These are phyloP conservation scores for Venturia canescens DNA, from an alignment of 1,140 invertebrate genomes.

Conservation along the genomic window DNA sequence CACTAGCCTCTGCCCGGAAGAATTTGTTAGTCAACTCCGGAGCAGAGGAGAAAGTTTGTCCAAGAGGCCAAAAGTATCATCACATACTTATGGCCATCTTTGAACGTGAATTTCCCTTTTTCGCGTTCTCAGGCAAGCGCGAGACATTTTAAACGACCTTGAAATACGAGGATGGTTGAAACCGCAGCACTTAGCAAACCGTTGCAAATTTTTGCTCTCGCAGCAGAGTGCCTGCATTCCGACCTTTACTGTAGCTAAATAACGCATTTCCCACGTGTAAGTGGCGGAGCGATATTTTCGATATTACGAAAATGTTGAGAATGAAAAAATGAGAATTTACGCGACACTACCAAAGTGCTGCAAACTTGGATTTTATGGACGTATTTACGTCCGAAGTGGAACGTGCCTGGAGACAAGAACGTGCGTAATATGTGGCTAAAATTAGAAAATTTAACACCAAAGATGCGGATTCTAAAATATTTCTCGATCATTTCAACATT, in stretches of 20 bases:
- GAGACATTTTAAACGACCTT: conserved; percentile 61
- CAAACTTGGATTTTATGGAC: background rate
- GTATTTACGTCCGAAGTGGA: background rate
- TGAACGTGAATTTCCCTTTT: conserved; percentile 4
- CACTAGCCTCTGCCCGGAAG: too few species aligned
- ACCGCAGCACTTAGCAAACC: conserved; percentile 32
- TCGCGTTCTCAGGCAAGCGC: background rate
- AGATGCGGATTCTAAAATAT: too few species aligned
- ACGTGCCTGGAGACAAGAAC: background rate
- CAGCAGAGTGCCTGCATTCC: conserved; percentile 3
- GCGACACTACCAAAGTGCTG: background rate
- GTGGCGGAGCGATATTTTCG: background rate
- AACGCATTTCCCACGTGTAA: background rate
- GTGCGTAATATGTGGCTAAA: conserved; percentile 51
- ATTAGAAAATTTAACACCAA: background rate
- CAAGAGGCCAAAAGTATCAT: conserved; percentile 28
- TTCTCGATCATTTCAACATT: too few species aligned
- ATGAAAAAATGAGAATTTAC: background rate
- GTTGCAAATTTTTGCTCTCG: background rate
- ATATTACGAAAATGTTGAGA: background rate
- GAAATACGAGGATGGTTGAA: conserved; percentile 58
- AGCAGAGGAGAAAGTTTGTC: background rate
- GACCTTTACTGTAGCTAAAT: background rate
- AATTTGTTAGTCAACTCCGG: too few species aligned
- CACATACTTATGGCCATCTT: conserved; percentile 37